Conservation (phyloP, 1,140 invertebrate genomes). For the Diplogasteroides magnus region DNA sequence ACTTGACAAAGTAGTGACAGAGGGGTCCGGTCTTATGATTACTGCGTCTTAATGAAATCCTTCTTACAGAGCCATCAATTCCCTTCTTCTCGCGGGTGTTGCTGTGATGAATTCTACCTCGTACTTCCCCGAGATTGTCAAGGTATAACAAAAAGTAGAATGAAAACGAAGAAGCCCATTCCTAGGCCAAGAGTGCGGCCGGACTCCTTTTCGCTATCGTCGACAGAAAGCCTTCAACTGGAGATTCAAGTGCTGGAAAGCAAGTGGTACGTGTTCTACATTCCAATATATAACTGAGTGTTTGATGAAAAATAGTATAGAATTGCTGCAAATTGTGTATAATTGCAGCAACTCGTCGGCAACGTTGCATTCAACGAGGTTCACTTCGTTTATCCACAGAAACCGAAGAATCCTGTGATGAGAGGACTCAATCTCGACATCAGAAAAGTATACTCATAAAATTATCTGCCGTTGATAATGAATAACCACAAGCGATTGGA, state of each 20-base stretch:
- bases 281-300: neutral
- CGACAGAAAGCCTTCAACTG: conserved; percentile 50
- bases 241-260: conserved; percentile 40
- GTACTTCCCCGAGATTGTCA: conserved; percentile 57
- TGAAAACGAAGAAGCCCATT: neutral
- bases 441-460: too few relatives aligned
- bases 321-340: neutral
- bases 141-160: conserved; percentile 14
- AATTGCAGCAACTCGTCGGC: conserved; percentile 30
- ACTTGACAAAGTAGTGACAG: too few relatives aligned
- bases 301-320: neutral
- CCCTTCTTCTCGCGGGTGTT: conserved; percentile 24
- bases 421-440: conserved; percentile 67
- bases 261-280: conserved; percentile 13
- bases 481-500: neutral
- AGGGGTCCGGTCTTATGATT: too few relatives aligned
- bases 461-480: too few relatives aligned
- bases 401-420: conserved; percentile 62
- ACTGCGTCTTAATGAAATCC: too few relatives aligned
- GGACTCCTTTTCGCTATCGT: conserved; percentile 54
- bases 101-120: conserved; percentile 43
- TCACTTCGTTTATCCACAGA: conserved; percentile 56
- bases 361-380: conserved; percentile 56
- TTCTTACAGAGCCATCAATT: conserved; percentile 24
- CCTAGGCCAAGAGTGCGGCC: conserved; percentile 49